A percentile compares a stretch with the other conserved stretches of the same genome.
These are phyloP conservation scores for Lepus timidus DNA, from an alignment of 2,113 vertebrate genomes.

Conservation along the genomic window DNA sequence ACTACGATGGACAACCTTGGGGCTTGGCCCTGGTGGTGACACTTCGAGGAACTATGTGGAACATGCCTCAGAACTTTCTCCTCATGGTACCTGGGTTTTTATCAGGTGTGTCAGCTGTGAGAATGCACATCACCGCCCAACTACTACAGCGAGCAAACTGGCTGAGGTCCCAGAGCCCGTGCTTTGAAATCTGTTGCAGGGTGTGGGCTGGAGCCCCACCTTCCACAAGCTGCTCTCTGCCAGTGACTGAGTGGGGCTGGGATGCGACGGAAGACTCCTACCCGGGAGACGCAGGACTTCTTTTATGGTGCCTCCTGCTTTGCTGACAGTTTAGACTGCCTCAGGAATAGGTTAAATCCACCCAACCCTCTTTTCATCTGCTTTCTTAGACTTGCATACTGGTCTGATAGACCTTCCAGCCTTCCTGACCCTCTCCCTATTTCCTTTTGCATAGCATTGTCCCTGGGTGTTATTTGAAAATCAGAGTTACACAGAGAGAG, in stretches of 20 bases:
- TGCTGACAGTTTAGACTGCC: neutral
- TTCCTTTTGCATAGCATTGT: neutral
- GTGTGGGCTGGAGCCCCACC: neutral
- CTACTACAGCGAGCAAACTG: neutral
- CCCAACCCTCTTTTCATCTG: neutral
- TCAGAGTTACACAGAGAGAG: too few relatives aligned
- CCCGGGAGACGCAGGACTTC: neutral
- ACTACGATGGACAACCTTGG: neutral
- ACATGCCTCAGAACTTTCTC: neutral
- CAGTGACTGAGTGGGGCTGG: neutral
- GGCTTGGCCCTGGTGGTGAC: neutral
- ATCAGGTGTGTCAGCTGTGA: neutral
- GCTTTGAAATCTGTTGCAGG: neutral
- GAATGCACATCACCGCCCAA: accelerated
- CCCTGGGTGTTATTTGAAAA: too few relatives aligned
- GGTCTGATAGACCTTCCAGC: neutral
- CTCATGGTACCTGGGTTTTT: neutral
- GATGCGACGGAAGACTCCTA: neutral
- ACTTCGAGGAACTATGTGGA: neutral
- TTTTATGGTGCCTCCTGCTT: neutral
- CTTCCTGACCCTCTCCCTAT: neutral
- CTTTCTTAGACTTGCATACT: neutral
- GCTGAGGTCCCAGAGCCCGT: neutral
- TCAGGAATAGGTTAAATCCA: neutral
- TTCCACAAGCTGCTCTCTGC: neutral